Evolutionary conservation across 2,113 vertebrate genomes (phyloP).

Genomic region (Pluvianellus socialis): DNA sequence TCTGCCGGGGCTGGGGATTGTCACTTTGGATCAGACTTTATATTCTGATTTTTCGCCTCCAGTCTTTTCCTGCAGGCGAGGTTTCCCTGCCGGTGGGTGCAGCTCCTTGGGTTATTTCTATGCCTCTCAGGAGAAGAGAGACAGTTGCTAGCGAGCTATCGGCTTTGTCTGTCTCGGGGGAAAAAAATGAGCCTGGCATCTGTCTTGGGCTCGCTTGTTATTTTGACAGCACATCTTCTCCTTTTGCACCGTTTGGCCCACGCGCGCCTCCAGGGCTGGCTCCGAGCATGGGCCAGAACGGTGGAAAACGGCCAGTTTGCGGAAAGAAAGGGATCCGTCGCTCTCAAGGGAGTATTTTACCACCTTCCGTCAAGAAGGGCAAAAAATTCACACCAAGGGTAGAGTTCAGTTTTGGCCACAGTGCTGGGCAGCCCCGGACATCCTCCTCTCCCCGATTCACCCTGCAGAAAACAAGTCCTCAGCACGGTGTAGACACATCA

Average conservation of each 20-base stretch:
- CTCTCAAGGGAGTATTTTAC: not conserved
- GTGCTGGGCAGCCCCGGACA: not conserved
- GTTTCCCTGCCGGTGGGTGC: not conserved
- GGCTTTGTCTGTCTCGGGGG: not conserved
- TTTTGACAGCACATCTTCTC: not conserved
- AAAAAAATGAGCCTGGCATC: not conserved
- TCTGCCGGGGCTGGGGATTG: not conserved
- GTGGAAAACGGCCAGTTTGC: not conserved
- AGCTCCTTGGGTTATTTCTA: not conserved
- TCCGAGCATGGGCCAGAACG: not conserved
- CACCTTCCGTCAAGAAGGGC: not conserved
- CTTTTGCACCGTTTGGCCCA: not conserved
- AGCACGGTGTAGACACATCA: not conserved
- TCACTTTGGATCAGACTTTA: not conserved
- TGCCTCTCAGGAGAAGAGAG: not conserved
- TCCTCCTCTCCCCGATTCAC: not conserved
- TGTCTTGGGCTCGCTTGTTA: not conserved
- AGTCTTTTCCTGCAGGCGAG: not conserved
- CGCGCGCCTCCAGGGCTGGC: not conserved
- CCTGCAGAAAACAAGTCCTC: not conserved
- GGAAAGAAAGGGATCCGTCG: accelerated
- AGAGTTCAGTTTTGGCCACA: not conserved
- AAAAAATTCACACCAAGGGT: not conserved
- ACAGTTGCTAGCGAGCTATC: not conserved
- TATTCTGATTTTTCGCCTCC: not conserved